Evolutionary conservation across 2,888 invertebrate genomes (phyloP), one percentile per base, ranked within the genome.

Genomic region (Ophion costatus): DNA sequence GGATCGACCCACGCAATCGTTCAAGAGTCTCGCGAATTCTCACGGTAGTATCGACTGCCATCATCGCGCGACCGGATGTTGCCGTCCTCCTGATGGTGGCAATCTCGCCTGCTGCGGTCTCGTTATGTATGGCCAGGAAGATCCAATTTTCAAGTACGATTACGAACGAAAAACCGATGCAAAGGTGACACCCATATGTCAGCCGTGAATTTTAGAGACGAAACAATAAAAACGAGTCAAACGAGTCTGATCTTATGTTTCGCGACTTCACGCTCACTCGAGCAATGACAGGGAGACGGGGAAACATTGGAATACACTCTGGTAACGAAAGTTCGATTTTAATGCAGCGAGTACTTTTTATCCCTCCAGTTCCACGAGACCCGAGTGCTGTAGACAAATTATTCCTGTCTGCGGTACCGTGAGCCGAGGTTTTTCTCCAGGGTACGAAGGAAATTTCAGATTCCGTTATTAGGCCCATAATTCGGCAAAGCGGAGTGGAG

Each of bases 121-220:
- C 69, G 85, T 83, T 11, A 82, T 87, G 80, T 87, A 87, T 20
- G 85, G 81, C 45, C 85, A 75, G n/a, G 81, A 85, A n/a, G 76
- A 83, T 22, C 57, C 82, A 59, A 59, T 59, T 82, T 42, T 63
- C 10, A 83, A 77, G 87, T 87, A 80, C 80, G 63, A 67, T 59
- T 17, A 22, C 22, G 0, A 61, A 1, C 6, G 42, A 67, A 7
- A 59, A 6, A 9, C 7, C 4, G 42, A 38, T 56, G 42, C 17
- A 20, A 24, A 66, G 9, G 2, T 20, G 10, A 6, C 1, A 14
- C 29, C 24, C 14, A 74, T 45, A 22, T 74, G 1, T 11, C 6
- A 10, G n/a, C 51, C 2, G 24, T 2, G n/a, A 70, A 24, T 70
- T 51, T 17, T 0, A 11, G 1, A n/a, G 17, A 42, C 20, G 17